Conservation (phyloP, 2,888 invertebrate species). For the Elysia crispata region DNA sequence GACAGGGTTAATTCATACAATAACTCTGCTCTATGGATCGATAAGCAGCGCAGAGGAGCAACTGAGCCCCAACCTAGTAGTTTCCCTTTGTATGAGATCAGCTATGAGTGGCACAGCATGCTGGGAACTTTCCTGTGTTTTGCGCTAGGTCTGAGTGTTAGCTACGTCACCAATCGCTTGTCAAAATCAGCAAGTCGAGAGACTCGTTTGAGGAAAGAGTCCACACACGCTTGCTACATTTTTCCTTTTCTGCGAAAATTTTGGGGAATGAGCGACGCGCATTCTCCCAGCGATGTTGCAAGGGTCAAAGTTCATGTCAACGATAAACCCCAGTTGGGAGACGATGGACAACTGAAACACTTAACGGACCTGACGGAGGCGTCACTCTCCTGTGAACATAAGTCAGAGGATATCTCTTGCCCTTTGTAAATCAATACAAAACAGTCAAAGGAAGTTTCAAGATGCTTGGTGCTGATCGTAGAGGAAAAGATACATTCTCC, state of each 20-base stretch:
- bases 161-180: not conserved
- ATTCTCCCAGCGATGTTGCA: not conserved
- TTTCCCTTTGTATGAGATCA: slow-evolving; percentile 48
- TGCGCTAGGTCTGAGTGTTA: not conserved
- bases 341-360: too few relatives aligned
- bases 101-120: slow-evolving; percentile 46
- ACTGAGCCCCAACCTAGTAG: not conserved
- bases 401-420: too few relatives aligned
- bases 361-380: too few relatives aligned
- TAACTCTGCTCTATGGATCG: not conserved
- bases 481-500: too few relatives aligned
- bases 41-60: not conserved
- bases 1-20: not conserved
- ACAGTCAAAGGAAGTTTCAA: too few relatives aligned
- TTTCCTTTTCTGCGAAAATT: not conserved
- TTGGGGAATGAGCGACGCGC: not conserved
- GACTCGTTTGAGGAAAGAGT: too few relatives aligned
- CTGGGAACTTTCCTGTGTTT: slow-evolving; percentile 34
- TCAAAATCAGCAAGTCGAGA: too few relatives aligned
- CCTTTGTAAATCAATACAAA: too few relatives aligned
- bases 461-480: too few relatives aligned
- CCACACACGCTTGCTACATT: not conserved
- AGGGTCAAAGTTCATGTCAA: too few relatives aligned
- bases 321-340: too few relatives aligned
- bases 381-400: too few relatives aligned